Conservation (phyloP, 2,113 vertebrate genomes). For the Eira barbara region DNA sequence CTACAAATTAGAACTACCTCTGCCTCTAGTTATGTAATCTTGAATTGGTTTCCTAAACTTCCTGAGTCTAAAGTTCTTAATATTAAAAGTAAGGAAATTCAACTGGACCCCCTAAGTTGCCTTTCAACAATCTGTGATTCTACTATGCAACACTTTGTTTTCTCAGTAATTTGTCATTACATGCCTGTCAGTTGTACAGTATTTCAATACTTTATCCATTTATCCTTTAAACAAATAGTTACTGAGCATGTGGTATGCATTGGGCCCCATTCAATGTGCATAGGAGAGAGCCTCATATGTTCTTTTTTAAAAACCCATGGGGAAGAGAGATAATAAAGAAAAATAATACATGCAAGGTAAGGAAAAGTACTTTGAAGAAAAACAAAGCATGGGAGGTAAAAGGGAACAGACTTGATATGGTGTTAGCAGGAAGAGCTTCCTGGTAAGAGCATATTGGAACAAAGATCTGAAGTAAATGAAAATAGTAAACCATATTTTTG, state of each 20-base stretch:
- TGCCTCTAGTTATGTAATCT: background rate
- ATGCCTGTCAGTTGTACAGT: background rate
- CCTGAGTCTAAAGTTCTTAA: conserved; percentile 7
- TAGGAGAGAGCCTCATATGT: background rate
- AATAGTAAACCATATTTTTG: background rate
- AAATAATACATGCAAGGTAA: background rate
- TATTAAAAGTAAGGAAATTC: conserved; percentile 1
- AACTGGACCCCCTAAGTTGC: background rate
- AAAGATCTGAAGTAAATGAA: background rate
- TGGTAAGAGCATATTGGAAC: background rate
- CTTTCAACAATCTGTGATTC: background rate
- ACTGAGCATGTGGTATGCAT: background rate
- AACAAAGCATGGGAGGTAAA: background rate
- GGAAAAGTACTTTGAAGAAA: background rate
- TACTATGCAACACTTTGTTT: background rate
- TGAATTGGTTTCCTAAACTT: background rate
- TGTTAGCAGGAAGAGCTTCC: background rate
- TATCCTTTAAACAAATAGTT: background rate
- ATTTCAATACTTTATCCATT: background rate
- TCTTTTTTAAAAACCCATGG: background rate
- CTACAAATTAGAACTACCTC: background rate
- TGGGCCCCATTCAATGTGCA: background rate
- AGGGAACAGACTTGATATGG: background rate
- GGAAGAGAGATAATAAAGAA: background rate
- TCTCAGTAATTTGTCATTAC: background rate